Evolutionary conservation across 2,113 vertebrate genomes (phyloP), one percentile per base, ranked within the genome.

Genomic region (Shinisaurus crocodilurus): DNA sequence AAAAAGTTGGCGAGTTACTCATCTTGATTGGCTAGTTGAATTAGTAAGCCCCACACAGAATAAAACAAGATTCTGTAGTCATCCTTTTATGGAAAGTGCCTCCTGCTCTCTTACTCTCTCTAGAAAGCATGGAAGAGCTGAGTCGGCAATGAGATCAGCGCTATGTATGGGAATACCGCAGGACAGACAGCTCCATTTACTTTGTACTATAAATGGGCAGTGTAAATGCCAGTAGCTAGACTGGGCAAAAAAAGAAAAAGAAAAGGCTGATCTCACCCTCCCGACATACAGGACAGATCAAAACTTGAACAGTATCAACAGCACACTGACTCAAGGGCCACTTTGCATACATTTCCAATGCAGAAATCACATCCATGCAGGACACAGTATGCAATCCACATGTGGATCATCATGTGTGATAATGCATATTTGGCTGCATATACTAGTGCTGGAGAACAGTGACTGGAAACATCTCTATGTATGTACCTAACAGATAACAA

Each of bases 161-260:
- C 97, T 97, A 96, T 95, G 91, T 96, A 94, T 69, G 89, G 96
- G 94, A 96, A 89, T 85, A 27, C 7, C 12, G 93, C 63, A 89
- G 95, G 92, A 95, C 65, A 94, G 89, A 74, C 40, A 87, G 79
- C 93, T 96, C 94, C 37, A 60, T 95, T 96, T 96, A 96, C 94
- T 12, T 90, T 45, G 16, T 74, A 91, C 98, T 98, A 97, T 97
- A 97, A 97, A 96, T 96, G 94, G 96, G 93, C 86, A 92, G 92
- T 18, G 82, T 74, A 88, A 95, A 93, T n/a, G 80, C 86, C 88
- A 89, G 76, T 94, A 91, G 76, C 50, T 90, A 94, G 70, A 67
- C 92, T 82, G 45, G 45, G 6, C 86, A 88, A 86, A 95, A 72
- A 89, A 43, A 40, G 4, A 85, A 89, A 76, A 94, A 65, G 89